Percentiles rank a stretch among this genome's conserved stretches.
phyloP scores from a whole-genome alignment of 2,888 invertebrate species.

The Leucania comma region DNA sequence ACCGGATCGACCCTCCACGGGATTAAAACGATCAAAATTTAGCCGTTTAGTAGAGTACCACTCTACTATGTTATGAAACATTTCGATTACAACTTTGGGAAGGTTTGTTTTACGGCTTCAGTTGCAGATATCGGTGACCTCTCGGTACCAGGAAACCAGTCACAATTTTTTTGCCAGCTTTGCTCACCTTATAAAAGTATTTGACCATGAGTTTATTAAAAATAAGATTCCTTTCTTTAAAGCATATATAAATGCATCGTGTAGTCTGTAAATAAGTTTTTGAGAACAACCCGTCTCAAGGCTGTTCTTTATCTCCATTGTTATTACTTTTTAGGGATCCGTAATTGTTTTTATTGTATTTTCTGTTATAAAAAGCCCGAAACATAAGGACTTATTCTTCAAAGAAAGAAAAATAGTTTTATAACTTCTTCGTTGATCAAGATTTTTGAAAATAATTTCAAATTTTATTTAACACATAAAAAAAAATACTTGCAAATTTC shows the following conservation, averaged over 20 bases:
- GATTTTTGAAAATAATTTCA: too few relatives aligned
- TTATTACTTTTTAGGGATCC: conserved; percentile 42
- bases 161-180: not conserved
- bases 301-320: conserved; percentile 38
- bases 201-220: conserved; percentile 38
- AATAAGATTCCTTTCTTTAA: conserved; percentile 34
- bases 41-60: too few relatives aligned
- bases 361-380: too few relatives aligned
- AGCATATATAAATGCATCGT: not conserved
- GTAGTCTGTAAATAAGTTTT: conserved; percentile 29
- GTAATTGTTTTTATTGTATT: too few relatives aligned
- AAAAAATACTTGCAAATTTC: too few relatives aligned
- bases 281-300: conserved; percentile 38
- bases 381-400: too few relatives aligned
- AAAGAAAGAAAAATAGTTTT: too few relatives aligned
- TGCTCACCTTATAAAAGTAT: not conserved
- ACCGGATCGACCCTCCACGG: too few relatives aligned
- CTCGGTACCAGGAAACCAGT: not conserved
- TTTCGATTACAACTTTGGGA: not conserved
- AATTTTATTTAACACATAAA: too few relatives aligned
- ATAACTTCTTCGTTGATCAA: too few relatives aligned
- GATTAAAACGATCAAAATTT: too few relatives aligned
- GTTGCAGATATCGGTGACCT: not conserved
- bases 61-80: not conserved
- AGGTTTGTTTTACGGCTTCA: not conserved